phyloP scores from a whole-genome alignment of 2,888 invertebrate species.

The Rhagium mordax region DNA sequence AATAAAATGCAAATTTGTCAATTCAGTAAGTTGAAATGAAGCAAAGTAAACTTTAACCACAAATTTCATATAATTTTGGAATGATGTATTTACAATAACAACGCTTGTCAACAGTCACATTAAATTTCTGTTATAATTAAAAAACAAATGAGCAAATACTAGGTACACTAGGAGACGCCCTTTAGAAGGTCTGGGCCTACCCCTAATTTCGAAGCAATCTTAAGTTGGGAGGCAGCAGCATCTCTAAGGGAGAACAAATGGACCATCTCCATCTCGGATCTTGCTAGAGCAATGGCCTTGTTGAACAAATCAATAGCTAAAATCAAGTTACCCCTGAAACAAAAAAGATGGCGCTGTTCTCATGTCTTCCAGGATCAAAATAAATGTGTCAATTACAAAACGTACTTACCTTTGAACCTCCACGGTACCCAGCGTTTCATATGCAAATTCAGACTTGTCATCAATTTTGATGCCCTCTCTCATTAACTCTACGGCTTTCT shows the following conservation, averaged over 20 bases:
- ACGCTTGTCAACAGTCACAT: slow-evolving; percentile 15
- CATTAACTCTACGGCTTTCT: slow-evolving; percentile 84
- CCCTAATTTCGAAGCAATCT: slow-evolving; percentile 84
- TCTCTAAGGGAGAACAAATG: slow-evolving; percentile 92
- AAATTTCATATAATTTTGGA: slow-evolving; percentile 43
- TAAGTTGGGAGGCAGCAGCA: slow-evolving; percentile 91
- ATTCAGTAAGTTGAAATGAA: not conserved
- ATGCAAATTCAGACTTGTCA: slow-evolving; percentile 94
- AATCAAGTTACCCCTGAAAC: slow-evolving; percentile 85
- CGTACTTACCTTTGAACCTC: slow-evolving; percentile 89
- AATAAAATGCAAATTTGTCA: not conserved
- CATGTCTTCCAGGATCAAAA: too few species aligned
- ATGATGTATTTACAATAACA: slow-evolving; percentile 48
- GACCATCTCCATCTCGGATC: slow-evolving; percentile 90
- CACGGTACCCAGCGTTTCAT: slow-evolving; percentile 94
- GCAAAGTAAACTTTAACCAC: slow-evolving; percentile 4
- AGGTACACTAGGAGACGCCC: slow-evolving; percentile 46
- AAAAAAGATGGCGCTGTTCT: slow-evolving; percentile 33
- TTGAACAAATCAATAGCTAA: slow-evolving; percentile 90
- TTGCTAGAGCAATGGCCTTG: slow-evolving; percentile 88
- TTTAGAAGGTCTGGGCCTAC: slow-evolving; percentile 56
- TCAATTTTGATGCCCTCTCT: slow-evolving; percentile 89
- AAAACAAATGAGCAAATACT: slow-evolving; percentile 20
- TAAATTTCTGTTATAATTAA: slow-evolving; percentile 23
- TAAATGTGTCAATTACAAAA: too few species aligned